Conservation (phyloP, 2,113 vertebrate genomes). For the Xiphias gladius region DNA sequence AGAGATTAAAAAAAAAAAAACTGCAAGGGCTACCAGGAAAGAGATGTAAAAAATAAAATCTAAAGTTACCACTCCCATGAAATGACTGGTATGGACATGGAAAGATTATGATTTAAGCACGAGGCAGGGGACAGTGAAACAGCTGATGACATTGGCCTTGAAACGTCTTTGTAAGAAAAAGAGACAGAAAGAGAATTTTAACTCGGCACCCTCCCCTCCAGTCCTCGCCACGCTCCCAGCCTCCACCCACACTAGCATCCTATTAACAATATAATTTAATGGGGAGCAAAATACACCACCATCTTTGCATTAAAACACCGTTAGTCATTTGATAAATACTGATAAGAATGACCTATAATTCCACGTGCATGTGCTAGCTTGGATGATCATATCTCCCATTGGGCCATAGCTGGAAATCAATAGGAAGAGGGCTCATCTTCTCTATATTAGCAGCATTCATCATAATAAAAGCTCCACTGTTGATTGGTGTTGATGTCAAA, state of each 20-base stretch:
- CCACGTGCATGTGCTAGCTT: conserved; percentile 19
- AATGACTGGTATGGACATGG: conserved; percentile 4
- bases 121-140: conserved; percentile 11
- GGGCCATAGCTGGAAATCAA: conserved; percentile 67
- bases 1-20: not conserved
- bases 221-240: not conserved
- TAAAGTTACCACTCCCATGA: not conserved
- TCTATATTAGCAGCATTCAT: conserved; percentile 76
- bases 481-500: conserved; percentile 66
- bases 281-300: not conserved
- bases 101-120: conserved; percentile 11
- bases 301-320: conserved; percentile 11
- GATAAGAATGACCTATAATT: conserved; percentile 29
- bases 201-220: not conserved
- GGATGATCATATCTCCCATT: conserved; percentile 53
- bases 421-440: conserved; percentile 42
- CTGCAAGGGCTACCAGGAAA: not conserved
- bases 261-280: conserved; percentile 1
- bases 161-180: conserved; percentile 37
- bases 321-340: conserved; percentile 23
- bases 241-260: not conserved
- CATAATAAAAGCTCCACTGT: conserved; percentile 69
- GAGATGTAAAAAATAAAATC: not conserved
- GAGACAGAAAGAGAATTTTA: conserved; percentile 7
- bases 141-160: conserved; percentile 38